phyloP scores from a whole-genome alignment of 2,113 vertebrate species.

The Paedocypris sp. region DNA sequence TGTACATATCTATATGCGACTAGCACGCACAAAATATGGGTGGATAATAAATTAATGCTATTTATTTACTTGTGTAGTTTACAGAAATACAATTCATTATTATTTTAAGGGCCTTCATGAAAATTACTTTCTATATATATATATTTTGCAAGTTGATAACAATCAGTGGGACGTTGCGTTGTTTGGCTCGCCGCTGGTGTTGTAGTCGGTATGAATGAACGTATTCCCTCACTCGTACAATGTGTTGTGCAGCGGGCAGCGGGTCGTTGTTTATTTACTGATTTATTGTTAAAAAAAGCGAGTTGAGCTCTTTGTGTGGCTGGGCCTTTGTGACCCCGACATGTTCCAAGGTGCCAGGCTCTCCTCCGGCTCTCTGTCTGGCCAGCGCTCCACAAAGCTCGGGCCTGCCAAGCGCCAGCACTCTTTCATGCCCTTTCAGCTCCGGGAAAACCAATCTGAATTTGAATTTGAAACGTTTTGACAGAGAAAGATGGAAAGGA shows the following conservation, averaged over 20 bases:
- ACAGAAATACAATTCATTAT: no score
- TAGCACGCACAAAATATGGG: no score
- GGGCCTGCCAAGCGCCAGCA: constrained; percentile 27
- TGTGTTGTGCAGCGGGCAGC: constrained; percentile 1
- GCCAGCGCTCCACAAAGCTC: constrained; percentile 27
- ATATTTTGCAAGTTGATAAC: no score
- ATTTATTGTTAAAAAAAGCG: not conserved
- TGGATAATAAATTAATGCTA: no score
- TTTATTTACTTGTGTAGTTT: no score
- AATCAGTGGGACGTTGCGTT: no score
- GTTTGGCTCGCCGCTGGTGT: no score
- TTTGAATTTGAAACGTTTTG: constrained; percentile 59
- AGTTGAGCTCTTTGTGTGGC: constrained; percentile 25
- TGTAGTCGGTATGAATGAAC: no score
- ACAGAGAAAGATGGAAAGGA: constrained; percentile 58
- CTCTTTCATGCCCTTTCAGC: constrained; percentile 38
- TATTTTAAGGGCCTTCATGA: no score
- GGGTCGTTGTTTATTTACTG: not conserved
- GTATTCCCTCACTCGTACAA: no score
- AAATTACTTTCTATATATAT: no score
- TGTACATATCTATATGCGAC: no score
- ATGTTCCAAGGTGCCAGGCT: constrained; percentile 25
- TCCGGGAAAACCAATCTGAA: constrained; percentile 28
- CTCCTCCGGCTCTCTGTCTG: constrained; percentile 13
- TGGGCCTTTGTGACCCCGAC: constrained; percentile 29